Percentiles rank a stretch among this genome's conserved stretches.
These are phyloP conservation scores for Triplophysa dalaica DNA, from an alignment of 2,113 vertebrate species.

Conservation along the genomic window DNA sequence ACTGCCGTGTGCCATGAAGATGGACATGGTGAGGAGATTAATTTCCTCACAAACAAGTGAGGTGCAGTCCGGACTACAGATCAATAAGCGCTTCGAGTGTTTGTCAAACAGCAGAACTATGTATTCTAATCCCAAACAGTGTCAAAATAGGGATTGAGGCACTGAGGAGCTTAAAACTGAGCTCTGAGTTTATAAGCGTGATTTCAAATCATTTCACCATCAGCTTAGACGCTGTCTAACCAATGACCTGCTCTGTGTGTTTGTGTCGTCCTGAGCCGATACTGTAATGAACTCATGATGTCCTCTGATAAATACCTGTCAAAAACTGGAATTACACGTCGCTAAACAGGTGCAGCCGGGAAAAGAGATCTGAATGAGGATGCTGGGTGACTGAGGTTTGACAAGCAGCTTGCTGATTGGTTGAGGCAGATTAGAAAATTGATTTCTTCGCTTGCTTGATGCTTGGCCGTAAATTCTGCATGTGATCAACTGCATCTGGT, in stretches of 20 bases:
- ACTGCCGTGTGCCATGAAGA: conserved; percentile 34
- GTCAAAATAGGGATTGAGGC: conserved; percentile 18
- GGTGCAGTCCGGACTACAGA: neutral
- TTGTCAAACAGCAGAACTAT: conserved; percentile 22
- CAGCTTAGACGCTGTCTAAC: conserved; percentile 19
- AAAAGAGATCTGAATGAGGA: conserved; percentile 41
- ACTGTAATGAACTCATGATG: conserved; percentile 54
- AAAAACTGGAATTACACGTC: conserved; percentile 56
- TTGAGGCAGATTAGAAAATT: conserved; percentile 49
- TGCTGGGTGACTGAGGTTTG: conserved; percentile 33
- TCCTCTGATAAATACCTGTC: conserved; percentile 57
- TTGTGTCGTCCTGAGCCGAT: conserved; percentile 31
- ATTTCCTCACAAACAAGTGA: conserved; percentile 32
- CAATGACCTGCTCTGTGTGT: conserved; percentile 28
- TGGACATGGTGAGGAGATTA: conserved; percentile 39
- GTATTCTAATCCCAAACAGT: conserved; percentile 28
- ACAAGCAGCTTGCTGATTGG: conserved; percentile 47
- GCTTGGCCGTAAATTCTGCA: conserved; percentile 19
- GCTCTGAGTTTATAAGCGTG: conserved; percentile 40
- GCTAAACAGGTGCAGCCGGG: conserved; percentile 47
- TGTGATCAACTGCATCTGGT: conserved; percentile 12
- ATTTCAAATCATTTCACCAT: conserved; percentile 49
- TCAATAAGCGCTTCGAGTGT: conserved; percentile 35
- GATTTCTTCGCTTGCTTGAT: conserved; percentile 29
- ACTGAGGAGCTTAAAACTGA: conserved; percentile 41